Evolutionary conservation across 2,797 vertebrate genomes (phyloP).

Genomic region (Lepus oiostolus): DNA sequence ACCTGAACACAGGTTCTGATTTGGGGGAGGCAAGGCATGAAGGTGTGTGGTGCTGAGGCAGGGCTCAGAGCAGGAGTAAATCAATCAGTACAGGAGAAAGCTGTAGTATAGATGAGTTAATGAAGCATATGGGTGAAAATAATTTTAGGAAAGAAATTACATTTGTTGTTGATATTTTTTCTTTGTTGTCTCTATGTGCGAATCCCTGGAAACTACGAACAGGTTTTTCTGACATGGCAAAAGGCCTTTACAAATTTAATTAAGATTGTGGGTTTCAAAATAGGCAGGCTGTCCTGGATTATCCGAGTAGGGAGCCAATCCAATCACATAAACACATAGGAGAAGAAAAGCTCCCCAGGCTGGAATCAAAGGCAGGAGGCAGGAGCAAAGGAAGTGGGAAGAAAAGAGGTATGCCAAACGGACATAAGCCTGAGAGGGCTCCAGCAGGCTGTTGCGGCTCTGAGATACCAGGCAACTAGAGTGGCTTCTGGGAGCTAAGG

Average conservation of each 20-base stretch:
- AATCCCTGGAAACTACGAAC: background rate
- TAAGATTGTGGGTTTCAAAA: background rate
- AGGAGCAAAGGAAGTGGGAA: background rate
- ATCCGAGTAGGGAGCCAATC: background rate
- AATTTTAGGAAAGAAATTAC: background rate
- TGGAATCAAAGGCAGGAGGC: background rate
- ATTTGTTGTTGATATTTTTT: background rate
- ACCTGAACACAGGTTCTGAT: background rate
- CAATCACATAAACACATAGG: background rate
- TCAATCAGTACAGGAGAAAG: background rate
- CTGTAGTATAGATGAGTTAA: background rate
- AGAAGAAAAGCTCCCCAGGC: background rate
- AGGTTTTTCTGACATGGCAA: background rate
- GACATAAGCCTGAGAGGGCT: background rate
- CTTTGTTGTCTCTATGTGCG: background rate
- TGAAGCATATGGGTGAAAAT: background rate
- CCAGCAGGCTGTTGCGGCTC: background rate
- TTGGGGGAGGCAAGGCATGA: background rate
- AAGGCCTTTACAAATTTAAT: background rate
- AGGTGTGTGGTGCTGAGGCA: accelerated
- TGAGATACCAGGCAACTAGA: background rate
- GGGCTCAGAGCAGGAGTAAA: background rate
- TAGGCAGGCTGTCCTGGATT: background rate
- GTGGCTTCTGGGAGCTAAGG: background rate
- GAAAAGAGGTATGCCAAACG: background rate